Base-by-base conservation (phyloP, 2,888 invertebrate species). In the Philaethria dido region DNA sequence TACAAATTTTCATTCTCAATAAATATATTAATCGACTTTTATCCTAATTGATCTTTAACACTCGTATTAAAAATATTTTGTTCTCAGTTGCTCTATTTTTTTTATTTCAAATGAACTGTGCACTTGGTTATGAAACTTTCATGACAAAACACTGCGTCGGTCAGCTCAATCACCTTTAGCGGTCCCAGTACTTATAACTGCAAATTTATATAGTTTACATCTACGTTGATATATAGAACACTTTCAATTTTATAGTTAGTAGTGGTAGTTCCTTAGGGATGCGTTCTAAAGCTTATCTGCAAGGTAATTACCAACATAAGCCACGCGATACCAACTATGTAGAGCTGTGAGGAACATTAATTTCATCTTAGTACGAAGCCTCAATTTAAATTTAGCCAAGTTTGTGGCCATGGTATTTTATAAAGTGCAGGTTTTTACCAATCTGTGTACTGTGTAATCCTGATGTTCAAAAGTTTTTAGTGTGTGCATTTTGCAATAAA, bases 201-300 rank as follows among this genome's bases (percentile, higher is more conserved):
- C 5, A 33, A 8, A 33, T 33, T 33, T 3, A 33, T 33, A 9
- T 33, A 3, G 9, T 3, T 33, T 8, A 8, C 9, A 1, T 33
- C 1, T 33, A 33, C 8, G 9, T 33, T 33, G 1, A 9, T 14
- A n/a, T n/a, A 42, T 2, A 42, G n/a, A 42, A 3, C 13, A 13
- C 13, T 39, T 39, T 13, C 1, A 42, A 42, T 47, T 47, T 47
- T 22, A 47, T 13, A 50, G 18, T 62, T 25, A 13, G 25, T 50
- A 50, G 25, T 42, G 18, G 22, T 25, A 52, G 11, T 25, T 62
- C 52, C 48, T 62, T 62, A 42, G 50, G 42, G 13, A 20, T 62
- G 22, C 50, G n/a, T 42, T 62, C 16, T 36, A 14, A 62, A 62
- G 42, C 42, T 52, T 62, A 62, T 62, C 52, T 62, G 13, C 14